Conservation (phyloP, 1,140 invertebrate species). For the Popillia japonica region DNA sequence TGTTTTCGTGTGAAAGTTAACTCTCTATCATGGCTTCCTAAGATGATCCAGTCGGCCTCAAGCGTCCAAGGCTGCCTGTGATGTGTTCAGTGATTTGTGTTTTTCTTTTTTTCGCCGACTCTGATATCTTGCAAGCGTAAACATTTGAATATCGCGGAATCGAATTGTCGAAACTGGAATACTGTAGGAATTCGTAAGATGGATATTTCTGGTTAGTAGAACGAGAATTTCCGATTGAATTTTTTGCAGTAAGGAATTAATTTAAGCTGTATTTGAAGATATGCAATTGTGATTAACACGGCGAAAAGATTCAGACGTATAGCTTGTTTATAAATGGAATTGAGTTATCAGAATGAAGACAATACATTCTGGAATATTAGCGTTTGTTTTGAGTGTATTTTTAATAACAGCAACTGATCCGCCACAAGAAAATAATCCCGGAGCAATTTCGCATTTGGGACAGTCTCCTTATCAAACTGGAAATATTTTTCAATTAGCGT, state of each 20-base stretch:
- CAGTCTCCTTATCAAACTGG: conserved; percentile 1
- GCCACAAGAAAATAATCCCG: conserved; percentile 50
- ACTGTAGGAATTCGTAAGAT: background rate
- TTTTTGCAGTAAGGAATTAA: background rate
- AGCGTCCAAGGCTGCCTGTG: conserved; percentile 54
- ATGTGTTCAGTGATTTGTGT: conserved; percentile 50
- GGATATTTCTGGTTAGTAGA: background rate
- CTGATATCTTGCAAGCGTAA: conserved; percentile 20
- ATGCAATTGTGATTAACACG: background rate
- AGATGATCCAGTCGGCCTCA: conserved; percentile 53
- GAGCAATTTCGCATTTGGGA: conserved; percentile 42
- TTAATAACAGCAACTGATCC: conserved; percentile 59
- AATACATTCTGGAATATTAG: conserved; percentile 57
- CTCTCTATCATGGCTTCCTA: conserved; percentile 52
- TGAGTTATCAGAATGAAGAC: conserved; percentile 56
- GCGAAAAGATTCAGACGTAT: background rate
- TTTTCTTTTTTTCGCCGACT: conserved; percentile 39
- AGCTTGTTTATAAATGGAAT: conserved; percentile 54
- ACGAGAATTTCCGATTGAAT: conserved; percentile 14
- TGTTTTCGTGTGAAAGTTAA: conserved; percentile 56
- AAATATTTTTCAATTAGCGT: background rate
- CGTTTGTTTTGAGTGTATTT: conserved; percentile 58
- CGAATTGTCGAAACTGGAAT: background rate
- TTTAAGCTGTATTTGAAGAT: background rate
- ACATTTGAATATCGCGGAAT: background rate